Conservation (phyloP, 2,888 invertebrate genomes). For the Uloborus plumipes region DNA sequence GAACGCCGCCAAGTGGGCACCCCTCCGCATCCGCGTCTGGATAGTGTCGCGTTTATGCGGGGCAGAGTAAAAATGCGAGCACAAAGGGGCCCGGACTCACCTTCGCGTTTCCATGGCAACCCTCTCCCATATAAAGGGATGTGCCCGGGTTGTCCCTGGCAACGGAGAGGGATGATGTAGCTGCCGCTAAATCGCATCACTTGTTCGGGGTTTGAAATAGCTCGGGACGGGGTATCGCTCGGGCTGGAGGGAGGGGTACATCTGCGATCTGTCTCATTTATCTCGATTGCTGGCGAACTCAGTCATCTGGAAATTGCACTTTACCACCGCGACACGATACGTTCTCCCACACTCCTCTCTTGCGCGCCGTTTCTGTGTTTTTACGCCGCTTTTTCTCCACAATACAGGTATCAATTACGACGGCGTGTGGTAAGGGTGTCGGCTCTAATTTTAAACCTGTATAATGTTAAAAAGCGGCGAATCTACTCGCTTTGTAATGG, state of each 20-base stretch:
- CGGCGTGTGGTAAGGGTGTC: too few relatives aligned
- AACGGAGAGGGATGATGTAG: conserved; percentile 42
- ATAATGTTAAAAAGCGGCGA: too few relatives aligned
- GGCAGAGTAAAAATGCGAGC: neutral
- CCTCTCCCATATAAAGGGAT: conserved; percentile 17
- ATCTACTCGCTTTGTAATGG: too few relatives aligned
- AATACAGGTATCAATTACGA: conserved; percentile 16
- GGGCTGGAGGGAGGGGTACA: conserved; percentile 8
- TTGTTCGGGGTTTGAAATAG: conserved; percentile 36
- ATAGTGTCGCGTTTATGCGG: conserved; percentile 29
- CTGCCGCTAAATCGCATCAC: conserved; percentile 52
- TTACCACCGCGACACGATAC: conserved; percentile 15
- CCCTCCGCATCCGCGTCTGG: conserved; percentile 6
- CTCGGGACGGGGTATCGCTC: conserved; percentile 20
- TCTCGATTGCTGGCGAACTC: conserved; percentile 31
- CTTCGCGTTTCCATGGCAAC: conserved; percentile 50
- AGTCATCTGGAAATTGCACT: conserved; percentile 36
- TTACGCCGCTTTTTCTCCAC: neutral
- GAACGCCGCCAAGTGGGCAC: neutral
- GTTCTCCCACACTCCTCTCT: neutral
- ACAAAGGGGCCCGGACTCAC: conserved; percentile 26
- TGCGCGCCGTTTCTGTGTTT: too few relatives aligned
- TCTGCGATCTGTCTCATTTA: conserved; percentile 44
- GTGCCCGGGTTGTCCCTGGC: conserved; percentile 24
- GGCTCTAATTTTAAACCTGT: too few relatives aligned